Evolutionary conservation across 2,113 vertebrate genomes (phyloP).

Genomic region (Solea solea): DNA sequence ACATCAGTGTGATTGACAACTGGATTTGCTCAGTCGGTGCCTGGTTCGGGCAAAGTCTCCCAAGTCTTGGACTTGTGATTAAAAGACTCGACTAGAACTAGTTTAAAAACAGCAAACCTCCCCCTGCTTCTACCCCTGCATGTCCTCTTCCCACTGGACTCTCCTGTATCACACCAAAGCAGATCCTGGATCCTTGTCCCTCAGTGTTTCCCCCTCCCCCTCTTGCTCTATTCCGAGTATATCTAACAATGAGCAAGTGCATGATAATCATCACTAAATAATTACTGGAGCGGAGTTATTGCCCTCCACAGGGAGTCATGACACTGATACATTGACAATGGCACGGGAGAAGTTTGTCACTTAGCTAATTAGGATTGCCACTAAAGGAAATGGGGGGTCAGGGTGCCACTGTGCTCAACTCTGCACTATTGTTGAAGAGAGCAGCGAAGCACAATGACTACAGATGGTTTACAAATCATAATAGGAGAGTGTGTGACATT

Average conservation of each 20-base stretch:
- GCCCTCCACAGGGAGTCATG: constrained; percentile 55
- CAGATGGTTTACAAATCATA: constrained; percentile 59
- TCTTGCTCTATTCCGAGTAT: neutral
- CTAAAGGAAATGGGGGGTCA: constrained; percentile 70
- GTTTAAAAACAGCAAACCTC: no score
- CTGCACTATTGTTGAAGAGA: constrained; percentile 52
- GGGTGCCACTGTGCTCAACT: constrained; percentile 67
- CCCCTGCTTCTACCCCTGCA: no score
- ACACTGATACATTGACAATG: constrained; percentile 70
- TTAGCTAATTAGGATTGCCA: constrained; percentile 66
- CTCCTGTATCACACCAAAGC: no score
- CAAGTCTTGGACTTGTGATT: no score
- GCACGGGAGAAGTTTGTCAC: constrained; percentile 58
- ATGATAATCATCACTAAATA: constrained; percentile 61
- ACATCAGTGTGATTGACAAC: no score
- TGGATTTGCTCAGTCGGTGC: no score
- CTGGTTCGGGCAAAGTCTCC: no score
- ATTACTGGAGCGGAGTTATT: constrained; percentile 53
- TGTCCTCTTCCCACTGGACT: no score
- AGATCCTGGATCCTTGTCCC: no score
- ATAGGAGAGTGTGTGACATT: constrained; percentile 21
- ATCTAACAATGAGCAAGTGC: constrained; percentile 55
- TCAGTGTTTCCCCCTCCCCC: neutral
- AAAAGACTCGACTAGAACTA: no score
- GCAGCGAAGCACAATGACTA: constrained; percentile 45